Conservation (phyloP, 1,140 invertebrate species). For the Sarcophaga bullata region DNA sequence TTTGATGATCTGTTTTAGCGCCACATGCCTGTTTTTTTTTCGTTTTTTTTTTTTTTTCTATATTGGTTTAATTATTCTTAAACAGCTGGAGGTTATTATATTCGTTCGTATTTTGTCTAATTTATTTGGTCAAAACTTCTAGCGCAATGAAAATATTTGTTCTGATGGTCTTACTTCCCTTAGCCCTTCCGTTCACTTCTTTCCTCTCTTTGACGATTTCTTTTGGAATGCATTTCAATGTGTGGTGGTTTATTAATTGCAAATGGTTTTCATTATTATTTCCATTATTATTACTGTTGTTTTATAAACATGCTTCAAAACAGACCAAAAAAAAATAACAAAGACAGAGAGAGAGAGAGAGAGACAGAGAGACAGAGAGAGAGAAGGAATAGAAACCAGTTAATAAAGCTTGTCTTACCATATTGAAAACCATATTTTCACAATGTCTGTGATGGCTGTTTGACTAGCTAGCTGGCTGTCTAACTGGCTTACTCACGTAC, state of each 20-base stretch:
- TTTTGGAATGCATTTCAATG: not conserved
- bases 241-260: not conserved
- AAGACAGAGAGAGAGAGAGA: too few species aligned
- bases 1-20: too few species aligned
- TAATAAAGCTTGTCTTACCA: constrained; percentile 21
- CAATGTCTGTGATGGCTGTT: not conserved
- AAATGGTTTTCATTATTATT: constrained; percentile 17
- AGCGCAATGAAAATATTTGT: too few species aligned
- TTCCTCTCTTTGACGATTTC: not conserved
- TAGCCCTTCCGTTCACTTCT: too few species aligned
- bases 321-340: not conserved
- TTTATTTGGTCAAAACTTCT: too few species aligned
- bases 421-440: not conserved
- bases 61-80: too few species aligned
- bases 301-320: not conserved
- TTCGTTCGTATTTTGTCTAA: too few species aligned
- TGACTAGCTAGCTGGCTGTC: not conserved
- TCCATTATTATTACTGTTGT: not conserved
- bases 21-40: too few species aligned
- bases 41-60: too few species aligned
- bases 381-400: not conserved
- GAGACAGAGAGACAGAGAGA: too few species aligned
- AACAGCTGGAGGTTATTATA: not conserved
- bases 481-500: too few species aligned
- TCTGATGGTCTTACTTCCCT: too few species aligned